Evolutionary conservation across 2,797 vertebrate genomes (phyloP).

Genomic region (Neosilurus mollespiculum): DNA sequence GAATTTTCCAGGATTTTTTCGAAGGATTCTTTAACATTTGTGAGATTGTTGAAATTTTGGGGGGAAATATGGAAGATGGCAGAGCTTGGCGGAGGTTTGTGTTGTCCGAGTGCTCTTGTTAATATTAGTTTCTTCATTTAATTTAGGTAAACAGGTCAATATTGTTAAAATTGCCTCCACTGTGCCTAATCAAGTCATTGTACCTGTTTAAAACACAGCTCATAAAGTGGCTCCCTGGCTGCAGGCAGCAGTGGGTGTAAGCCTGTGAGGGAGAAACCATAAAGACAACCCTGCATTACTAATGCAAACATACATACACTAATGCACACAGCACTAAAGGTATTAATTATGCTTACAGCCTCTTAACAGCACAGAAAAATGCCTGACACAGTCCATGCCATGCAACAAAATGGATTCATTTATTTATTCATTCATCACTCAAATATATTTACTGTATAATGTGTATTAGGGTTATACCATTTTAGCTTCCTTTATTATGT

Average conservation of each 20-base stretch:
- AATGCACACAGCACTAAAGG: conserved; percentile 32
- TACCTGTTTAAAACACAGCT: conserved; percentile 32
- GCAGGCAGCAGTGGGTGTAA: conserved; percentile 58
- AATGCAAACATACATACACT: conserved; percentile 59
- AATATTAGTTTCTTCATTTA: neutral
- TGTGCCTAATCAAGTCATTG: neutral
- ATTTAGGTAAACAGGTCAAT: neutral
- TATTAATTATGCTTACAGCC: conserved; percentile 42
- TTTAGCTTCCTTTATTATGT: neutral
- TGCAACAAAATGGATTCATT: neutral
- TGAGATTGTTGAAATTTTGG: too few relatives aligned
- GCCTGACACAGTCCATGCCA: neutral
- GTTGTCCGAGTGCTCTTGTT: too few relatives aligned
- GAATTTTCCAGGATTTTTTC: too few relatives aligned
- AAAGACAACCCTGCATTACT: conserved; percentile 63
- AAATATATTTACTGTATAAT: neutral
- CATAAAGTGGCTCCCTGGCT: conserved; percentile 49
- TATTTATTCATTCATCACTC: neutral
- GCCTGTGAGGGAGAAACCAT: conserved; percentile 55
- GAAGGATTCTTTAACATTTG: too few relatives aligned
- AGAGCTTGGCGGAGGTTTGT: too few relatives aligned
- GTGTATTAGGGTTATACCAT: neutral
- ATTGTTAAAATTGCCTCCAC: neutral
- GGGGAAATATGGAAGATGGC: too few relatives aligned
- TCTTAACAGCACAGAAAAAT: neutral